Base-by-base conservation (phyloP, 92 coral and sea anemone genomes). In the Blastomussa wellsi region DNA sequence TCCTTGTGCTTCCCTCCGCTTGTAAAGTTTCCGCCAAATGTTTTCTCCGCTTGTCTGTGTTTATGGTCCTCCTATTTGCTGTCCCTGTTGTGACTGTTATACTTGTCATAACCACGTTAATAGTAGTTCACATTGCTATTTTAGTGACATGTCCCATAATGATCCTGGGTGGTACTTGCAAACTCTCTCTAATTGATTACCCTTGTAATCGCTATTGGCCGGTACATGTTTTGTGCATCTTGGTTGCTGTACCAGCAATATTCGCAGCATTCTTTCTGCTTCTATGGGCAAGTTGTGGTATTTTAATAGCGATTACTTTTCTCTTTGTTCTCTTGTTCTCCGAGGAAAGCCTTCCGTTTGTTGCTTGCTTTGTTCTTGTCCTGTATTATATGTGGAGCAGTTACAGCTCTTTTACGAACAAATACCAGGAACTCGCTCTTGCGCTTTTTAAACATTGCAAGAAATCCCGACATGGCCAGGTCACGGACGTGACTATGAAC, bases 391-490 rank as follows among this genome's bases (percentile, higher is more conserved):
- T 71, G 16, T 70, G 77, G 74, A 53, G 85, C 37, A 78, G 51
- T 57, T 86, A 79, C 71, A 68, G 75, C 20, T 86, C 66, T 0
- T 86, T 79, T 31, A 86, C 89, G 0, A 69, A 79, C 24, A 28
- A 36, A 41, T 86, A 71, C 76, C 83, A 79, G 15, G 83, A 79
- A 38, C 70, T 79, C 36, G 33, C 76, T n/a, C 47, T 86, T 19
- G 53, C 42, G 3, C 70, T 86, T 28, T 79, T 86, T 10, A 52
- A 86, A 32, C 24, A 35, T 28, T 55, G 51, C 74, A 60, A 66
- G 2, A 38, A 17, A 11, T 20, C 36, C 2, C 14, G 28, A 19
- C 39, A 33, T 0, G 7, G 32, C 22, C 9, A 32, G 17, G 10
- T 9, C 41, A 20, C 29, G 4, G 51, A 24, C 38, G 24, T 4